Base-by-base conservation (phyloP, 1,140 invertebrate genomes). In the Drosophila malerkotliana region DNA sequence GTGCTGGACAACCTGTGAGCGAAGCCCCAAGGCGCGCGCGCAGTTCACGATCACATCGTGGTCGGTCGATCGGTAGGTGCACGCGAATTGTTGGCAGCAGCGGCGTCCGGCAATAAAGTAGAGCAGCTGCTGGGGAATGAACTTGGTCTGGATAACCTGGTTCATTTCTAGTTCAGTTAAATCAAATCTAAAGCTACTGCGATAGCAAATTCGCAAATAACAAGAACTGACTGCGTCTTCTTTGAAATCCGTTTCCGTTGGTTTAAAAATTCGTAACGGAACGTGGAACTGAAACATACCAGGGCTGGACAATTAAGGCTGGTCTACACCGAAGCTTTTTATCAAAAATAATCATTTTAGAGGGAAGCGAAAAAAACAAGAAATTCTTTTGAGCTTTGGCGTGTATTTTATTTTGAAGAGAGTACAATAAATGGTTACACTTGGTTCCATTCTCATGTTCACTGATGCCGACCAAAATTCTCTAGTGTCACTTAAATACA, bases 11-110 rank as follows among this genome's bases (percentile, higher is more conserved):
- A 54, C 44, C n/a, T 76, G 76, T 1, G 69, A 55, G 6, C 71
- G 68, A 9, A 88, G 39, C 0, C 82, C 87, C 30, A 80, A 51
- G 0, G 45, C 21, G 6, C 44, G 55, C 1, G 81, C 69, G 30
- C 34, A 66, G 2, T 37, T 15, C 7, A 53, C 49, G 5, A 83
- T 45, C 10, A 61, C 47, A 3, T 52, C 44, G 37, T 77, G 61
- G 1, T 90, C 87, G 6, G 39, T 14, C 2, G 26, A 12, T 0
- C 87, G 87, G 32, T 83, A 90, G 8, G 63, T 71, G 47, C 68
- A 87, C 1, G 76, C 34, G 37, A 90, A 87, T 39, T 72, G 56
- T 57, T 90, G 87, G 14, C 87, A 90, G 39, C 87, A 90, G 4
- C 87, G 76, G 9, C 76, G 51, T 4, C 85, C 85, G 62, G 78